A percentile compares a stretch with the other conserved stretches of the same genome.
phyloP scores from a whole-genome alignment of 2,888 invertebrate genomes.

The Rhingia rostrata region DNA sequence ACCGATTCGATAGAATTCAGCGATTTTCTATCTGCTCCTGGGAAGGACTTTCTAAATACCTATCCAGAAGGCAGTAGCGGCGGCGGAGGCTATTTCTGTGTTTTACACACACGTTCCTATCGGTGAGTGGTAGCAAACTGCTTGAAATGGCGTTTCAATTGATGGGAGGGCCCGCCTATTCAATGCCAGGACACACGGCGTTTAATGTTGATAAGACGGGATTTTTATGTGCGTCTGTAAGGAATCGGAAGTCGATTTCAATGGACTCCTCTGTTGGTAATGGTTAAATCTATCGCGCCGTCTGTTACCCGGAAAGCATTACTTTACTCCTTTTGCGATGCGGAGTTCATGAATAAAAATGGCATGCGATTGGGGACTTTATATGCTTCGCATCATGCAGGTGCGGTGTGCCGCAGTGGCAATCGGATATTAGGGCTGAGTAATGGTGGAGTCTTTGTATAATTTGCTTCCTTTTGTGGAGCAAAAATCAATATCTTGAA shows the following conservation, averaged over 20 bases:
- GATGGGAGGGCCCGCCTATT: conserved; percentile 5
- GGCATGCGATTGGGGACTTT: conserved; percentile 31
- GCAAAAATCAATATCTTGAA: not conserved
- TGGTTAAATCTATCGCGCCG: conserved; percentile 12
- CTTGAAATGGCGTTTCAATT: conserved; percentile 30
- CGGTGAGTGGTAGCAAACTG: not conserved
- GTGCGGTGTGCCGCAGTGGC: conserved; percentile 42
- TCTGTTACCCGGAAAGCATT: conserved; percentile 33
- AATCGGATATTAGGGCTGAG: conserved; percentile 46
- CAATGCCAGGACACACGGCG: not conserved
- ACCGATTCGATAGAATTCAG: conserved; percentile 63
- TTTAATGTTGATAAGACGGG: conserved; percentile 52
- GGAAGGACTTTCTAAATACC: not conserved
- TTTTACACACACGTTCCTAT: conserved; percentile 6
- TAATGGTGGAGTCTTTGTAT: not conserved
- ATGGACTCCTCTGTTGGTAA: conserved; percentile 33
- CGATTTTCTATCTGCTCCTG: conserved; percentile 58
- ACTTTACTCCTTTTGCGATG: conserved; percentile 3
- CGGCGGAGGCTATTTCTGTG: not conserved
- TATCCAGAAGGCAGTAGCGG: not conserved
- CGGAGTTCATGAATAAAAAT: conserved; percentile 36
- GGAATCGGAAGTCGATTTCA: conserved; percentile 60
- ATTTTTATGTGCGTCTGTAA: conserved; percentile 60
- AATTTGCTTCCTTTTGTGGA: not conserved
- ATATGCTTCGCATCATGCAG: conserved; percentile 21